Evolutionary conservation across 2,888 invertebrate species (phyloP).

Genomic region (Octonoba sinensis): DNA sequence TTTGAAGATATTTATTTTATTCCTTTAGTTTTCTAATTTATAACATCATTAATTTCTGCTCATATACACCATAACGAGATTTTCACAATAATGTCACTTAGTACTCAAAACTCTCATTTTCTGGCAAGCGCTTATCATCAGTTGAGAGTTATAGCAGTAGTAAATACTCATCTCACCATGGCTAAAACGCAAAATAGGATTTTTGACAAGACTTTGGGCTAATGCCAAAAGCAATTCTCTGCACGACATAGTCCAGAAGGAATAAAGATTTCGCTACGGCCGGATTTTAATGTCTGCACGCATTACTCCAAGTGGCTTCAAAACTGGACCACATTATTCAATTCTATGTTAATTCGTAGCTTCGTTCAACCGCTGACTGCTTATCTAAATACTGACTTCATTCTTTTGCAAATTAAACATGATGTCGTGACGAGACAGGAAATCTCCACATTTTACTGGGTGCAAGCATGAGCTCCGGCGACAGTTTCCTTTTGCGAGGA

Average conservation of each 20-base stretch:
- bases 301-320: constrained; percentile 17
- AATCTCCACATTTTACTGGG: neutral
- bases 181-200: constrained; percentile 22
- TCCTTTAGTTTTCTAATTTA: no score
- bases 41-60: no score
- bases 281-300: constrained; percentile 35
- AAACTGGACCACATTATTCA: constrained; percentile 34
- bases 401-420: constrained; percentile 27
- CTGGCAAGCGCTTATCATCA: neutral
- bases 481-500: no score
- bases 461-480: no score
- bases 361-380: constrained; percentile 30
- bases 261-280: constrained; percentile 35
- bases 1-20: no score
- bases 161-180: constrained; percentile 13
- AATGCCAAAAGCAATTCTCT: constrained; percentile 24
- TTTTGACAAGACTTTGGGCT: constrained; percentile 9
- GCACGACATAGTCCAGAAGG: constrained; percentile 18
- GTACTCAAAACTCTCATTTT: no score
- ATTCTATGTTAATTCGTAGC: constrained; percentile 41
- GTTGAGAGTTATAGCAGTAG: constrained; percentile 21
- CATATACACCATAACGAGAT: no score
- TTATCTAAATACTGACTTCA: constrained; percentile 14
- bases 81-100: no score
- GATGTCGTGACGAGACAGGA: constrained; percentile 5